phyloP scores from a whole-genome alignment of 1,140 invertebrate species.

The Brachystomella parvula region DNA sequence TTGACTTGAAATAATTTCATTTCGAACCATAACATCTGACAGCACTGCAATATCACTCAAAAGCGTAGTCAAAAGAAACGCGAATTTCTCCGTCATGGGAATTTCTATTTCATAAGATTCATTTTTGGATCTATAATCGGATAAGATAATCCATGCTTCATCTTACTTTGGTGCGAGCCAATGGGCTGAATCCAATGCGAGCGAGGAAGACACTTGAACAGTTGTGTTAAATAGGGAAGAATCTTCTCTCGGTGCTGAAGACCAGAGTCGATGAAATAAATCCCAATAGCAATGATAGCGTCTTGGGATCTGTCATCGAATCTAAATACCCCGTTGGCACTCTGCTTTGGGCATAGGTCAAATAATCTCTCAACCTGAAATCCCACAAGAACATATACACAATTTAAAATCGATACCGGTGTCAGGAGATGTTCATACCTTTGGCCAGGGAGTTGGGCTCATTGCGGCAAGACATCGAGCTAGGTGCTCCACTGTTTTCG shows the following conservation, averaged over 20 bases:
- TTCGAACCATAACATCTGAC: slow-evolving; percentile 48
- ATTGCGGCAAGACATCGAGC: slow-evolving; percentile 76
- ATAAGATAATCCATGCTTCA: no score
- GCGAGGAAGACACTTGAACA: slow-evolving; percentile 62
- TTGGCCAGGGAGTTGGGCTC: slow-evolving; percentile 78
- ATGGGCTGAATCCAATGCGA: slow-evolving; percentile 43
- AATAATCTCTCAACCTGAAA: slow-evolving; percentile 70
- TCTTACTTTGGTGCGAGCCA: slow-evolving; percentile 21
- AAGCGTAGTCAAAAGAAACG: slow-evolving; percentile 85
- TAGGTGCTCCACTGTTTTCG: slow-evolving; percentile 76
- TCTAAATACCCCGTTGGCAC: slow-evolving; percentile 60
- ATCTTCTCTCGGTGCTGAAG: slow-evolving; percentile 28
- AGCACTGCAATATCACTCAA: slow-evolving; percentile 78
- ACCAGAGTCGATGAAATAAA: slow-evolving; percentile 83
- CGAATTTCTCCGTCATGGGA: slow-evolving; percentile 82
- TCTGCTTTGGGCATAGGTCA: slow-evolving; percentile 73
- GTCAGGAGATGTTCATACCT: slow-evolving; percentile 53
- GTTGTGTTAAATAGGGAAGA: slow-evolving; percentile 68
- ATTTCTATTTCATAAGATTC: slow-evolving; percentile 65
- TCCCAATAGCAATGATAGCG: slow-evolving; percentile 81
- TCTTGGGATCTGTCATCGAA: slow-evolving; percentile 77
- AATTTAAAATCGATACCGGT: slow-evolving; percentile 19
- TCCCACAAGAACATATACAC: slow-evolving; percentile 18
- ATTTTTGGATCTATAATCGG: no score
- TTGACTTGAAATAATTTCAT: slow-evolving; percentile 71